Percentiles rank a stretch among this genome's conserved stretches.
These are phyloP conservation scores for Peromyscus aztecus DNA, from an alignment of 2,797 vertebrate species.

Conservation along the genomic window DNA sequence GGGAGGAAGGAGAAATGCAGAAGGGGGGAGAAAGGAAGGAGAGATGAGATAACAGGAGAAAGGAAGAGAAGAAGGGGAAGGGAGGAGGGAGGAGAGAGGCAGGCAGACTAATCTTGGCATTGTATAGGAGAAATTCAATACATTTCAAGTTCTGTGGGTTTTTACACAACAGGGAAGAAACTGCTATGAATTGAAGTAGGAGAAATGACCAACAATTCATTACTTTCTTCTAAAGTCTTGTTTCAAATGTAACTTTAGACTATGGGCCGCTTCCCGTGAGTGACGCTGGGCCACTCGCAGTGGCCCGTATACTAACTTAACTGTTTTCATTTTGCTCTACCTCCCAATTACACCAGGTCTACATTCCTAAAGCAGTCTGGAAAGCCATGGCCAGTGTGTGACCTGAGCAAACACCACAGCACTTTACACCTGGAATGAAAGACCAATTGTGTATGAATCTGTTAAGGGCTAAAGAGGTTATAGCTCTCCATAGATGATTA, in stretches of 20 bases:
- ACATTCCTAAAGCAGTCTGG: constrained; percentile 76
- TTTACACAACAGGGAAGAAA: constrained; percentile 43
- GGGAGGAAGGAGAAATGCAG: rapidly evolving
- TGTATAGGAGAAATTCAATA: constrained; percentile 28
- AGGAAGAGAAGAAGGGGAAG: too few species aligned
- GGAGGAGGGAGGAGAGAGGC: not conserved
- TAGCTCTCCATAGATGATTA: constrained; percentile 57
- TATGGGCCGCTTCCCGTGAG: constrained; percentile 6
- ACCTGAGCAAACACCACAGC: constrained; percentile 54
- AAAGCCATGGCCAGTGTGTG: constrained; percentile 64
- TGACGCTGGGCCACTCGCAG: constrained; percentile 29
- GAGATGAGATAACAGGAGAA: too few species aligned
- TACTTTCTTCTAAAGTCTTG: constrained; percentile 44
- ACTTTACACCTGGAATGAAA: constrained; percentile 76
- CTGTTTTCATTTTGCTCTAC: constrained; percentile 68
- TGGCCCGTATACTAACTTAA: constrained; percentile 47
- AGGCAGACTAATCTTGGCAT: not conserved
- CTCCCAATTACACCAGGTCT: constrained; percentile 51
- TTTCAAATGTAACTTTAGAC: constrained; percentile 15
- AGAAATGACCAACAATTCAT: constrained; percentile 46
- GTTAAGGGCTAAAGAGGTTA: constrained; percentile 19
- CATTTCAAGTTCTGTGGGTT: constrained; percentile 35
- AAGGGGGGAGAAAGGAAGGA: too few species aligned
- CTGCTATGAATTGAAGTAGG: not conserved
- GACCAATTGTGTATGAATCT: constrained; percentile 58